phyloP scores from a whole-genome alignment of 1,140 invertebrate species.

The Diorhabda sublineata region DNA sequence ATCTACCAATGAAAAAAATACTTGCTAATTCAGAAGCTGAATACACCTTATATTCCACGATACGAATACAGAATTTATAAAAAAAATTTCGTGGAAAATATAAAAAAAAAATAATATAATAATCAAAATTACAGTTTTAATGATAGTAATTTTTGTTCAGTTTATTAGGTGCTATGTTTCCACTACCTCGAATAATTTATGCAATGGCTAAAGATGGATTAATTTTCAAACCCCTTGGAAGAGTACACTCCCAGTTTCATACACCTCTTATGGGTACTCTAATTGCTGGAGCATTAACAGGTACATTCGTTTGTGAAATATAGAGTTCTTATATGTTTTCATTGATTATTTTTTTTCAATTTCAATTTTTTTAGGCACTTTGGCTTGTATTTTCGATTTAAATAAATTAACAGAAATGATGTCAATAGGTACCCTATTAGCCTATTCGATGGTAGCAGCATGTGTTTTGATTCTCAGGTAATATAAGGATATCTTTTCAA shows the following conservation, averaged over 20 bases:
- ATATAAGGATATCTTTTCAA: neutral
- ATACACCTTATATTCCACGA: too few species aligned
- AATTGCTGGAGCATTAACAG: slow-evolving; percentile 68
- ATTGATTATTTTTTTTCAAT: too few species aligned
- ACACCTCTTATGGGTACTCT: slow-evolving; percentile 79
- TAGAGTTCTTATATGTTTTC: too few species aligned
- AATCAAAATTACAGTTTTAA: too few species aligned
- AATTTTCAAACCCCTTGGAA: slow-evolving; percentile 69
- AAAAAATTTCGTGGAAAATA: too few species aligned
- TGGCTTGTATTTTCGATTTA: slow-evolving; percentile 75
- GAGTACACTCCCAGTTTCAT: slow-evolving; percentile 65
- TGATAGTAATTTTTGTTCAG: slow-evolving; percentile 54
- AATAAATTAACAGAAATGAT: slow-evolving; percentile 79
- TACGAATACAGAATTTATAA: too few species aligned
- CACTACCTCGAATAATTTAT: slow-evolving; percentile 80
- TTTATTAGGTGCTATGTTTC: slow-evolving; percentile 81
- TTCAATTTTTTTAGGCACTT: slow-evolving; percentile 50
- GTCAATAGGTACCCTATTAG: slow-evolving; percentile 81
- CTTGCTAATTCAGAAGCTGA: too few species aligned
- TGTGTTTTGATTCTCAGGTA: slow-evolving; percentile 73
- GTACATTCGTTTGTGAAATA: slow-evolving; percentile 44
- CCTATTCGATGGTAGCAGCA: slow-evolving; percentile 80
- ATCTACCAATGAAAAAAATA: too few species aligned
- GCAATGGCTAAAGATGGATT: slow-evolving; percentile 84
- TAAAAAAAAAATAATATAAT: too few species aligned